Base-by-base conservation (phyloP, 2,113 vertebrate genomes). In the Nanorana parkeri region DNA sequence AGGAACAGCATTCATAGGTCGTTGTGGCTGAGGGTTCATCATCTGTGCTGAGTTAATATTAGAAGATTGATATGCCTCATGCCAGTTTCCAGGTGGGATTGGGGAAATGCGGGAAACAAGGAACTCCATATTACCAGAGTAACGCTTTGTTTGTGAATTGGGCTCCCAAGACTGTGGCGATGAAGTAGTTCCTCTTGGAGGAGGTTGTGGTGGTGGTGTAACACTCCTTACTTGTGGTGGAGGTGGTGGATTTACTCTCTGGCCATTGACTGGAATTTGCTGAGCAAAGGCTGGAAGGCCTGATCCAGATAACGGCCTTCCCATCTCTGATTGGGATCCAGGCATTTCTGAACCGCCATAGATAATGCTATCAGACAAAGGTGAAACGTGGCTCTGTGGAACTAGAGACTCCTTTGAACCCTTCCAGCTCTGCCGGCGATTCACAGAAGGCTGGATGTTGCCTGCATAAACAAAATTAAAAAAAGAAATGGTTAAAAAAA, bases 351-450 rank as follows among this genome's bases (percentile, higher is more conserved):
- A 95, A 58, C 51, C 65, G 84, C 93, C 94, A 86, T 97, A 99
- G 81, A 92, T 90, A 2, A 93, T 92, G 0, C 91, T 92, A 2
- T 99, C 96, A 82, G 91, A 92, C 86, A 97, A 87, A 8, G 95
- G 86, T 55, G 95, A 93, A 17, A 94, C 95, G 0, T 96, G 96
- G 67, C 97, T 90, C 83, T 96, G 95, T 41, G 94, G 93, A 75
- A 93, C 95, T 89, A 99, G 77, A 72, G 97, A 98, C 87, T 99
- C 98, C 87, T 97, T 98, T 16, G 98, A 99, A 71, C 96, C 98
- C 88, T 99, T 99, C 97, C 97, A 99, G 93, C 98, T 99, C 23
- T 93, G 94, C 85, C 93, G 95, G 83, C 97, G 92, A 87, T 96
- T 93, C 82, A 99, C 87, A 0, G 95, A 88, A 69, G 96, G 96